phyloP scores from a whole-genome alignment of 1,140 invertebrate genomes.

The Macrobrachium rosenbergii region DNA sequence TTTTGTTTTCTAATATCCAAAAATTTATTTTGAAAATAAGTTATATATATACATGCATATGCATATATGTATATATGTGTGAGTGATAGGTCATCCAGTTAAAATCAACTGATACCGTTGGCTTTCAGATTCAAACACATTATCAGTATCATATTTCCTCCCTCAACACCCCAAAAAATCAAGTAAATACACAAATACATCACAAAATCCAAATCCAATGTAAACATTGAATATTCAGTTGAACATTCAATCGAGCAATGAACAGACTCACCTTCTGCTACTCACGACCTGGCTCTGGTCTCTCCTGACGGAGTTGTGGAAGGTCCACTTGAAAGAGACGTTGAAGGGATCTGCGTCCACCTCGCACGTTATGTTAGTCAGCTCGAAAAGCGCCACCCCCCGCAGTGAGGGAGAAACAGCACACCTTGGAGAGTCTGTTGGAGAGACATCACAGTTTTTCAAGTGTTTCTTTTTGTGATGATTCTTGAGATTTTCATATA shows the following conservation, averaged over 20 bases:
- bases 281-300: slow-evolving; percentile 78
- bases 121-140: too few relatives aligned
- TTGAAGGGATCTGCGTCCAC: slow-evolving; percentile 90
- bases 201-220: too few relatives aligned
- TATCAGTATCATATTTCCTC: too few relatives aligned
- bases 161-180: too few relatives aligned
- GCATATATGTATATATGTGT: neutral
- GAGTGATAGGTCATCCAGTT: neutral
- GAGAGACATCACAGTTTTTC: neutral
- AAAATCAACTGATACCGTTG: too few relatives aligned
- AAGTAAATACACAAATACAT: too few relatives aligned
- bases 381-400: slow-evolving; percentile 73
- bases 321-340: slow-evolving; percentile 90
- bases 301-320: slow-evolving; percentile 88
- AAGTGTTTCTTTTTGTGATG: neutral
- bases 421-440: slow-evolving; percentile 39
- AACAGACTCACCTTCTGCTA: slow-evolving; percentile 71
- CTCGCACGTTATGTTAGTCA: slow-evolving; percentile 85
- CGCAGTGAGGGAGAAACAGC: slow-evolving; percentile 57
- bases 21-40: neutral
- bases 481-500: too few relatives aligned
- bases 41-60: neutral
- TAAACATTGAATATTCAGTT: too few relatives aligned
- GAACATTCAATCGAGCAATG: too few relatives aligned
- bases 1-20: neutral